Evolutionary conservation across 2,888 invertebrate species (phyloP).

Genomic region (Orgyia antiqua): DNA sequence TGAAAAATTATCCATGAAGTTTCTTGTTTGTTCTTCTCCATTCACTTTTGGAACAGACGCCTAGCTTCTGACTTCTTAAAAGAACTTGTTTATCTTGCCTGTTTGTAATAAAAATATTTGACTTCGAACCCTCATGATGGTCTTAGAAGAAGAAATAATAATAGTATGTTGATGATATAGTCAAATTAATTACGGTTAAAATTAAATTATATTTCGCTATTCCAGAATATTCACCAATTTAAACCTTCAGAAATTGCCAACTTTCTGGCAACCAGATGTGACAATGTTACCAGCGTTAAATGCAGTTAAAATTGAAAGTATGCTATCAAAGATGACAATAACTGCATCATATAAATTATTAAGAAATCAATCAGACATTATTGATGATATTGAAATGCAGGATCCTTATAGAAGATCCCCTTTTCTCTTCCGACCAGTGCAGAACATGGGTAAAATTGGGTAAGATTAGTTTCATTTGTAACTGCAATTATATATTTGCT

Average conservation of each 20-base stretch:
- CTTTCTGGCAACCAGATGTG: constrained; percentile 31
- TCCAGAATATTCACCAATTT: constrained; percentile 39
- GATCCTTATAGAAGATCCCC: constrained; percentile 37
- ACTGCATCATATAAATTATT: constrained; percentile 37
- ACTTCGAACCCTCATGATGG: no score
- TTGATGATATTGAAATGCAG: constrained; percentile 21
- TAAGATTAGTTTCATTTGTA: constrained; percentile 43
- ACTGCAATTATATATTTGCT: no score
- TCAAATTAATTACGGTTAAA: no score
- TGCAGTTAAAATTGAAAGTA: constrained; percentile 33
- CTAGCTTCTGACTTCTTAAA: no score
- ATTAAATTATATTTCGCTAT: no score
- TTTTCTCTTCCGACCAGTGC: constrained; percentile 46
- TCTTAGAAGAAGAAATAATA: no score
- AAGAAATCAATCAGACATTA: constrained; percentile 39
- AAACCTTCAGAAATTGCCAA: constrained; percentile 33
- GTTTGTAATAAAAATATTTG: no score
- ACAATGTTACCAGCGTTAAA: constrained; percentile 40
- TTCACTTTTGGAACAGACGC: no score
- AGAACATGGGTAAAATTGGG: constrained; percentile 38
- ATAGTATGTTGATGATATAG: no score
- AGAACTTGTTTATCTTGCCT: no score
- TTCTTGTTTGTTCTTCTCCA: no score
- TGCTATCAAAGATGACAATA: constrained; percentile 42
- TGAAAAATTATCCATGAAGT: no score